Evolutionary conservation across 2,113 vertebrate genomes (phyloP).

Genomic region (Nesoenas mayeri): DNA sequence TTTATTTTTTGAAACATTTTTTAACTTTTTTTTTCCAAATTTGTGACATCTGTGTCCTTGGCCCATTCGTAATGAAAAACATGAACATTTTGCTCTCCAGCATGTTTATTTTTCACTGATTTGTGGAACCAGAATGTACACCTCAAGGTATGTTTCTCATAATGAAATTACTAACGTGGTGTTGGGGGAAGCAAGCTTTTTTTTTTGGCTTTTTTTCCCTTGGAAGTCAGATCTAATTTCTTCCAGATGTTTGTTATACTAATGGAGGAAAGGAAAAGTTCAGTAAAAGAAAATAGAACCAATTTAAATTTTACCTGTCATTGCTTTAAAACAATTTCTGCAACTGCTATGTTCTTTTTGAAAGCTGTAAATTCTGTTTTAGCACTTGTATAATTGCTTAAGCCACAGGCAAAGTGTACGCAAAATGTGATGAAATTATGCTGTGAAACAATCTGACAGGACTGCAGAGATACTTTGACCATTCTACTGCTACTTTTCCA

Average conservation of each 20-base stretch:
- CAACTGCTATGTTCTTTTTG: background rate
- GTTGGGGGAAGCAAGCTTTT: rapidly evolving
- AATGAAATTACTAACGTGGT: background rate
- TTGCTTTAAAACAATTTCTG: background rate
- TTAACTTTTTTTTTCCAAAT: background rate
- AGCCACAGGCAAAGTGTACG: background rate
- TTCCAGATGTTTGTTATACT: background rate
- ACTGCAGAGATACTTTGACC: background rate
- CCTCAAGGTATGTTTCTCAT: background rate
- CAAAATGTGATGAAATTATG: background rate
- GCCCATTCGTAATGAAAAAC: background rate
- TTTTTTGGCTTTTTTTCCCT: background rate
- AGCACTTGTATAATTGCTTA: background rate
- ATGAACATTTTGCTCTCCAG: background rate
- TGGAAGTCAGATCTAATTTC: background rate
- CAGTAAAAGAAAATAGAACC: background rate
- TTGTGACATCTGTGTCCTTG: background rate
- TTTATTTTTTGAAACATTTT: background rate
- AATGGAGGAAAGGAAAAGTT: background rate
- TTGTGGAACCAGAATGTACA: background rate
- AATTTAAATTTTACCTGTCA: background rate
- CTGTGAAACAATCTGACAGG: background rate
- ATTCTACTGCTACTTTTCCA: background rate
- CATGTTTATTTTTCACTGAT: background rate
- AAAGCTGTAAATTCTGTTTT: background rate